Conservation (phyloP, 2,113 vertebrate species). For the Oxygymnocypris stewartii region DNA sequence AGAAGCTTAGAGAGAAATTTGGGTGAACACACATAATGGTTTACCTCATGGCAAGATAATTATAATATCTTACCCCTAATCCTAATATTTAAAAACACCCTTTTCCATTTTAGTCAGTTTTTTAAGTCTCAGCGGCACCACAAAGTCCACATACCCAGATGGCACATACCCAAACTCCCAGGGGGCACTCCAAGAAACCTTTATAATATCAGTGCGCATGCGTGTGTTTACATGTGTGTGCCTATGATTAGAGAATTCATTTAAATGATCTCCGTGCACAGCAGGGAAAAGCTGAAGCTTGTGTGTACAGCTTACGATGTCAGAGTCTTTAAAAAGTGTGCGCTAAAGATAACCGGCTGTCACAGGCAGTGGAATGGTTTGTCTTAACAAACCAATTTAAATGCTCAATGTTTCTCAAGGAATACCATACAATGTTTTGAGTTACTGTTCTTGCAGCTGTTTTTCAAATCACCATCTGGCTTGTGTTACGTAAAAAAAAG, state of each 20-base stretch:
- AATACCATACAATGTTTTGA: not conserved
- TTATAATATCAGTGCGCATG: conserved; percentile 8
- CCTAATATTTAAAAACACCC: not conserved
- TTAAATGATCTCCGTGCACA: conserved; percentile 50
- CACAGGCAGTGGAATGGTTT: not conserved
- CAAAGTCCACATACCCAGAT: conserved; percentile 30
- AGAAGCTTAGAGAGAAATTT: not conserved
- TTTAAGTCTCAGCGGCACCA: not conserved
- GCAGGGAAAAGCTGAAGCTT: conserved; percentile 33
- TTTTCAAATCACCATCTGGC: not conserved
- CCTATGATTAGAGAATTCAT: conserved; percentile 56
- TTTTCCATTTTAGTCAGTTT: not conserved
- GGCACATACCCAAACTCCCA: conserved; percentile 58
- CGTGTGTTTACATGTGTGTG: conserved; percentile 29
- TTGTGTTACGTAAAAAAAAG: not conserved
- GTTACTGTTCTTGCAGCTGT: not conserved
- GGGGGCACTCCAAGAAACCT: conserved; percentile 54
- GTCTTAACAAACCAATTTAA: not conserved
- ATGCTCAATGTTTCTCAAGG: not conserved
- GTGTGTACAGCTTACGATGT: not conserved
- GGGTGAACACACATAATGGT: not conserved
- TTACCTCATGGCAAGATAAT: not conserved
- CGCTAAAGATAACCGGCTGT: conserved; percentile 29
- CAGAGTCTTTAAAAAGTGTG: not conserved
- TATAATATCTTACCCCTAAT: not conserved